phyloP scores from a whole-genome alignment of 64 coral and sea anemone genomes.

The Dendronephthya gigantea region DNA sequence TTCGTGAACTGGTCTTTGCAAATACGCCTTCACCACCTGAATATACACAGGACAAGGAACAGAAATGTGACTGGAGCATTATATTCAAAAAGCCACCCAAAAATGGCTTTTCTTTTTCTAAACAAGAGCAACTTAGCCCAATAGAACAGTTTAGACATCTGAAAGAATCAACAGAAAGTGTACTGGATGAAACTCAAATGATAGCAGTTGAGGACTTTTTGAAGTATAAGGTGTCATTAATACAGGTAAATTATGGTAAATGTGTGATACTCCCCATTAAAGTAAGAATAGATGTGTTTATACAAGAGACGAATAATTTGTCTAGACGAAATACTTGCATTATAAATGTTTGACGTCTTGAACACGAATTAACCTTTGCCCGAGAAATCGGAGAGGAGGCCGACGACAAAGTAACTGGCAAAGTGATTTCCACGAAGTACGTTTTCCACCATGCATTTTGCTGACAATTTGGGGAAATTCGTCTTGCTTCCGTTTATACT shows the following conservation, averaged over 20 bases:
- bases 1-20: conserved; percentile 9
- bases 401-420: too few relatives aligned
- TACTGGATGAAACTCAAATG: conserved; percentile 68
- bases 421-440: too few relatives aligned
- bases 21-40: background rate
- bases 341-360: too few relatives aligned
- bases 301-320: too few relatives aligned
- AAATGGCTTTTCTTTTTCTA: background rate
- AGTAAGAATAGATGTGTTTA: too few relatives aligned
- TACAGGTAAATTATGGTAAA: conserved; percentile 41
- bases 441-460: too few relatives aligned
- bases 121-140: background rate
- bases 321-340: too few relatives aligned
- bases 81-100: background rate
- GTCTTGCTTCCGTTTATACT: too few relatives aligned
- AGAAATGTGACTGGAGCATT: conserved; percentile 23
- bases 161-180: background rate
- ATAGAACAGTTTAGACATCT: conserved; percentile 23
- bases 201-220: conserved; percentile 50
- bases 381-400: too few relatives aligned
- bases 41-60: background rate
- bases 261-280: too few relatives aligned
- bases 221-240: conserved; percentile 50
- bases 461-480: too few relatives aligned
- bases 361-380: too few relatives aligned